These are phyloP conservation scores for Junonia oenone DNA, from an alignment of 2,888 invertebrate genomes.

Conservation along the genomic window DNA sequence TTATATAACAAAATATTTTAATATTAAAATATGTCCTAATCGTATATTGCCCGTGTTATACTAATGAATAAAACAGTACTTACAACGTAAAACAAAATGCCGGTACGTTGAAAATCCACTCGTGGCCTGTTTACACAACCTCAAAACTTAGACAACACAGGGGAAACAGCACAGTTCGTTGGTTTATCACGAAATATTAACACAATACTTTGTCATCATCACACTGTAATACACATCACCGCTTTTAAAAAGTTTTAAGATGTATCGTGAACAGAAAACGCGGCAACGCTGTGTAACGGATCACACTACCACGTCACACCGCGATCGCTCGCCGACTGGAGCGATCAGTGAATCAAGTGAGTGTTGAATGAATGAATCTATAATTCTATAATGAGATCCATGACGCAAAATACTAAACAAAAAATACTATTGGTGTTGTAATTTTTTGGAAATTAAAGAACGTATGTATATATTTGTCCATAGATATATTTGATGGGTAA, in stretches of 20 bases:
- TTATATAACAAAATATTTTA: not conserved
- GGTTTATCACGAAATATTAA: conserved; percentile 43
- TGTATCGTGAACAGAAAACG: conserved; percentile 42
- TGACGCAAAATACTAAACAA: not conserved
- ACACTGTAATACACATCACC: conserved; percentile 36
- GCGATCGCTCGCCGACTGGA: conserved; percentile 55
- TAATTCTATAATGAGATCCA: not conserved
- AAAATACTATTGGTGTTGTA: no score
- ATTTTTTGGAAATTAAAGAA: no score
- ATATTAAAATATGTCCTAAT: not conserved
- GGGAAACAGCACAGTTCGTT: conserved; percentile 31
- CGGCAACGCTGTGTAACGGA: conserved; percentile 30
- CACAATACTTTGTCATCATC: conserved; percentile 51
- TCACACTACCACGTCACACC: conserved; percentile 35
- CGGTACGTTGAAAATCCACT: conserved; percentile 56
- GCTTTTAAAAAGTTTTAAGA: conserved; percentile 47
- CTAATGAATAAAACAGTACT: conserved; percentile 27
- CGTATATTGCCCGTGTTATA: not conserved
- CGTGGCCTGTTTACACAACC: conserved; percentile 30
- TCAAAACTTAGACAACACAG: conserved; percentile 31
- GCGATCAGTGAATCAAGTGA: conserved; percentile 4
- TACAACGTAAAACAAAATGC: conserved; percentile 40
- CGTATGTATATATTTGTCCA: no score
- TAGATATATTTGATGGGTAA: no score
- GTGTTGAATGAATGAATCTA: conserved; percentile 15